phyloP scores from a whole-genome alignment of 2,888 invertebrate genomes.

The Mesorhabditis spiculigera region DNA sequence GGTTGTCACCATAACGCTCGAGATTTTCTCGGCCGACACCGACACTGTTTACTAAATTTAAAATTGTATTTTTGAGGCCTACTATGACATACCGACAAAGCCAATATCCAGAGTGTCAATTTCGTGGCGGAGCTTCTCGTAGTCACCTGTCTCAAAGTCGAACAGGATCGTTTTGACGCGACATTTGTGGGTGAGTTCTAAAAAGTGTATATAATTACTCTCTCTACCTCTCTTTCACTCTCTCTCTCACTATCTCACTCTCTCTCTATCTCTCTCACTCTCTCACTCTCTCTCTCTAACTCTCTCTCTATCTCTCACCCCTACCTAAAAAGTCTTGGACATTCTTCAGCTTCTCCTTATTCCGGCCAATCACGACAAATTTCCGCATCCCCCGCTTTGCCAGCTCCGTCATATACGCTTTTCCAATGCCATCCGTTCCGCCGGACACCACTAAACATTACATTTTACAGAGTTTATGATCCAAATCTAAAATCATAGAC shows the following conservation, averaged over 20 bases:
- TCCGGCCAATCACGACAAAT: constrained; percentile 53
- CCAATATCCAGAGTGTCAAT: constrained; percentile 49
- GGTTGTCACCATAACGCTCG: constrained; percentile 53
- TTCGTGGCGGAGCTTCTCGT: constrained; percentile 35
- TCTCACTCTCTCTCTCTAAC: neutral
- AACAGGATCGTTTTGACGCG: constrained; percentile 47
- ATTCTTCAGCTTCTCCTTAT: constrained; percentile 38
- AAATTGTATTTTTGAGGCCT: neutral
- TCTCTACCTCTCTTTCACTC: too few relatives aligned
- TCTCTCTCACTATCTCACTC: too few relatives aligned
- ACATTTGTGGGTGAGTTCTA: constrained; percentile 24
- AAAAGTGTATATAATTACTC: constrained; percentile 5
- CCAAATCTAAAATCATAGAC: neutral
- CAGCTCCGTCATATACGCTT: constrained; percentile 48
- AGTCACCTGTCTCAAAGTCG: constrained; percentile 47
- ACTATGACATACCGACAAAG: constrained; percentile 35
- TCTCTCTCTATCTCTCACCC: neutral
- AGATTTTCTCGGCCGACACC: constrained; percentile 53
- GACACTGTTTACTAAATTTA: constrained; percentile 50
- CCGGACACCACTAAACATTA: constrained; percentile 45
- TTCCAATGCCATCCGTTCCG: constrained; percentile 54
- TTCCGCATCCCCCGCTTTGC: constrained; percentile 49
- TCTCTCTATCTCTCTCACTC: neutral
- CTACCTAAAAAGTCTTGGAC: constrained; percentile 46
- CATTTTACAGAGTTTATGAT: too few relatives aligned